phyloP scores from a whole-genome alignment of 2,797 vertebrate genomes.

The Psittacula echo region DNA sequence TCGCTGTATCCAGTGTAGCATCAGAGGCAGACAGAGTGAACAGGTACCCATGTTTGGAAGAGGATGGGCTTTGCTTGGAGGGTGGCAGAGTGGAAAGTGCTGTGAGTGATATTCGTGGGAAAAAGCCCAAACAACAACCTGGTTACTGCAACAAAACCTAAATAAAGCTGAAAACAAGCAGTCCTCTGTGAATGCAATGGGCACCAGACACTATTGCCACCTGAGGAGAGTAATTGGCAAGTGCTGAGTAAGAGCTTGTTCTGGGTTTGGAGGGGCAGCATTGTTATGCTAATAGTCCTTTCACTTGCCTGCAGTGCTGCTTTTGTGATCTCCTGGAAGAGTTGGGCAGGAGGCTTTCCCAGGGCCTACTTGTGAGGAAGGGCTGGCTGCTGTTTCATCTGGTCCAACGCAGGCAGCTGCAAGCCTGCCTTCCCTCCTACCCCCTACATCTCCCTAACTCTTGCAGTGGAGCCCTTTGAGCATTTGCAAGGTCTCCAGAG shows the following conservation, averaged over 20 bases:
- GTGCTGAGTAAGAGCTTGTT: slow-evolving; percentile 42
- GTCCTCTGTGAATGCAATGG: slow-evolving; percentile 14
- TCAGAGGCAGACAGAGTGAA: neutral
- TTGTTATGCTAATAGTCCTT: slow-evolving; percentile 72
- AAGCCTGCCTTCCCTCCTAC: neutral
- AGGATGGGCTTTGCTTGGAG: slow-evolving; percentile 1
- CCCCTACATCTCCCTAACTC: neutral
- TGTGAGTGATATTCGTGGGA: neutral
- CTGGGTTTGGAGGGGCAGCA: slow-evolving; percentile 40
- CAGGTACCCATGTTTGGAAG: neutral
- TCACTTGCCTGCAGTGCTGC: slow-evolving; percentile 20
- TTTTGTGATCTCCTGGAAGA: slow-evolving; percentile 40
- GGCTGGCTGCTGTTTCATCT: neutral
- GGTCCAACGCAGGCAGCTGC: neutral
- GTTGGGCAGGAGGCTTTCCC: neutral
- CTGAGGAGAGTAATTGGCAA: slow-evolving; percentile 58
- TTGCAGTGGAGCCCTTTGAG: neutral
- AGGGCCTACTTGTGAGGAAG: neutral
- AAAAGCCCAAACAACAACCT: slow-evolving; percentile 24
- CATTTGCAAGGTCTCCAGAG: neutral
- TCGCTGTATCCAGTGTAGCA: neutral
- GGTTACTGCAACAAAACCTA: slow-evolving; percentile 55
- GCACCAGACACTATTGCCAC: slow-evolving; percentile 43
- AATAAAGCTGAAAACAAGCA: slow-evolving; percentile 46
- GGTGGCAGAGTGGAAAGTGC: slow-evolving; percentile 14